Evolutionary conservation across 2,797 vertebrate species (phyloP).

Genomic region (Meda fulgida): DNA sequence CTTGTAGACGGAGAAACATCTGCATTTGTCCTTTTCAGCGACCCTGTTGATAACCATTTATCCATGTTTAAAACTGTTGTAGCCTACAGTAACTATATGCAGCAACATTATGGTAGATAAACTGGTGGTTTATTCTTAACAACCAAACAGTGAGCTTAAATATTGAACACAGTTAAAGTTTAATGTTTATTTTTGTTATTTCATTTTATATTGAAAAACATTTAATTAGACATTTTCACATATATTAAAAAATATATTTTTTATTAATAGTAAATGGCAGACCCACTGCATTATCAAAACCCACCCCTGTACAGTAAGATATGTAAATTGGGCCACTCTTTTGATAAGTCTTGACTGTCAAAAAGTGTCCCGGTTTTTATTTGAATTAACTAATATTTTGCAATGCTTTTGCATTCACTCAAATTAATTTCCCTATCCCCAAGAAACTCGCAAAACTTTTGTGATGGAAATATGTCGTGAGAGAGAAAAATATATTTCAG

Average conservation of each 20-base stretch:
- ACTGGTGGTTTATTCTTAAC: neutral
- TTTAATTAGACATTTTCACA: neutral
- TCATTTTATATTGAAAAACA: neutral
- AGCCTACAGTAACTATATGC: neutral
- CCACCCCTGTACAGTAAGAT: neutral
- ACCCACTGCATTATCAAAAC: neutral
- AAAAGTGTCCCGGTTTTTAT: neutral
- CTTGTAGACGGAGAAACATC: constrained; percentile 1
- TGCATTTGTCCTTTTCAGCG: constrained; percentile 4
- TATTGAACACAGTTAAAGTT: neutral
- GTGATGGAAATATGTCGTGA: neutral
- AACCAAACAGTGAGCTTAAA: neutral
- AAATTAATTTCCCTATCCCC: too few relatives aligned
- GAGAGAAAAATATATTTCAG: neutral
- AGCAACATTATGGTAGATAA: neutral
- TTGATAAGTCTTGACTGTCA: neutral
- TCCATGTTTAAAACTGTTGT: neutral
- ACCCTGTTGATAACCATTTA: constrained; percentile 9
- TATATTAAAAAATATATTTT: neutral
- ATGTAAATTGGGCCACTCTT: neutral
- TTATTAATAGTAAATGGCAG: neutral
- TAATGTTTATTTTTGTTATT: neutral
- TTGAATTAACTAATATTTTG: neutral
- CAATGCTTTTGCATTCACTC: too few relatives aligned
- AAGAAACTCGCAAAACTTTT: neutral